Evolutionary conservation across 2,113 vertebrate genomes (phyloP).

Genomic region (Puffinus mauretanicus): DNA sequence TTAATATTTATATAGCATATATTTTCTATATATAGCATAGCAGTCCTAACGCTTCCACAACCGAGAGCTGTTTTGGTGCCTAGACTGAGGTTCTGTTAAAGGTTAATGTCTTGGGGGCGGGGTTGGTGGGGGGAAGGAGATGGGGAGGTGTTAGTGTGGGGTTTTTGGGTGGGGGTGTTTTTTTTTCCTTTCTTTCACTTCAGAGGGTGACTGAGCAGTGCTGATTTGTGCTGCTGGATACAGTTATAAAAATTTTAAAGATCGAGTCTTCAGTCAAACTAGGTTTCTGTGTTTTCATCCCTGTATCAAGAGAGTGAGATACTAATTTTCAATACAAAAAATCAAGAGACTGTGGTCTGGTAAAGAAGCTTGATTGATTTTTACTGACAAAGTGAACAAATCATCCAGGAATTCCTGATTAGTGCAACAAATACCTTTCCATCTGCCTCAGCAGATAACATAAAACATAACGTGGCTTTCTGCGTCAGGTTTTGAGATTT

Average conservation of each 20-base stretch:
- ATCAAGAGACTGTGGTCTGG: background rate
- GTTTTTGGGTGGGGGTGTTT: too few relatives aligned
- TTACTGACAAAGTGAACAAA: background rate
- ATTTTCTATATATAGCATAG: background rate
- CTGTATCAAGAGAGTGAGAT: background rate
- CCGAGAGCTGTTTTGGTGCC: background rate
- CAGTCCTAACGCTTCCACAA: background rate
- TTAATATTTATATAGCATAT: background rate
- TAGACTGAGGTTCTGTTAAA: background rate
- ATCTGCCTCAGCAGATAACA: background rate
- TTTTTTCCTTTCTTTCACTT: background rate
- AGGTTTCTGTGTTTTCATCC: background rate
- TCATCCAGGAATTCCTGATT: background rate
- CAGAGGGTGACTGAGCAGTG: background rate
- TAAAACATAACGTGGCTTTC: background rate
- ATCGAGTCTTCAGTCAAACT: background rate
- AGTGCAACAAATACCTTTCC: background rate
- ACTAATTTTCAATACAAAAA: background rate
- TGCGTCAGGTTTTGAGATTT: background rate
- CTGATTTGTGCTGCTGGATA: background rate
- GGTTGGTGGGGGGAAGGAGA: background rate
- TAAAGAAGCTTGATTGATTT: background rate
- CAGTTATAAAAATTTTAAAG: background rate
- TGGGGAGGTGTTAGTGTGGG: background rate
- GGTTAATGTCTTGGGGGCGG: background rate